Evolutionary conservation across 2,113 vertebrate genomes (phyloP).

Genomic region (Rhadina sibilatrix): DNA sequence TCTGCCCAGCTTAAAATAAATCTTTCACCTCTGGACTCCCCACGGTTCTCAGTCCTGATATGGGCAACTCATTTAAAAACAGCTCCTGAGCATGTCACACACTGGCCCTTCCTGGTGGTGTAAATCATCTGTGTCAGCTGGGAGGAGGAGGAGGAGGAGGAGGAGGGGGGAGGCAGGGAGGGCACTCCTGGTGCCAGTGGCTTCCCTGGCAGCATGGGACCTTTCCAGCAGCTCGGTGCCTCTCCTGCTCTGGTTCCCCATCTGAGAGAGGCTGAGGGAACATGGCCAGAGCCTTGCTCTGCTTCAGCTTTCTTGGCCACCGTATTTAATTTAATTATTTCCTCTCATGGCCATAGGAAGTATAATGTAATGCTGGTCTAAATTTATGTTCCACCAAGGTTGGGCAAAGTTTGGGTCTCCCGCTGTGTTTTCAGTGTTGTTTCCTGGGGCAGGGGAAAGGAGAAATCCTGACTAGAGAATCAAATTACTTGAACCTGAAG

Average conservation of each 20-base stretch:
- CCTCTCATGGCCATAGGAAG: background rate
- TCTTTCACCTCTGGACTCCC: background rate
- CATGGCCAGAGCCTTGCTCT: background rate
- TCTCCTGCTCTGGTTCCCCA: background rate
- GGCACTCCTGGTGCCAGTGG: background rate
- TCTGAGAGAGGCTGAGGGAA: background rate
- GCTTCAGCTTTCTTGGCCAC: slow-evolving; percentile 22
- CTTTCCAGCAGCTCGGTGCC: background rate
- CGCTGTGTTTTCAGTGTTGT: background rate
- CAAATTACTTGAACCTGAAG: background rate
- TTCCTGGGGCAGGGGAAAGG: background rate
- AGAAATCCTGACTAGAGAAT: background rate
- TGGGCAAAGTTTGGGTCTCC: background rate
- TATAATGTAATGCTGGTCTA: background rate
- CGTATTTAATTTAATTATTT: no score
- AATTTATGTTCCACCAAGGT: slow-evolving; percentile 10
- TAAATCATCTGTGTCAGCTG: background rate
- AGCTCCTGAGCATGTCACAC: background rate
- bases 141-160: background rate
- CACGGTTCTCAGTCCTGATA: background rate
- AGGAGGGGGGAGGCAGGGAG: background rate
- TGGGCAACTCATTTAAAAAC: background rate
- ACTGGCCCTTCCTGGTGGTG: background rate
- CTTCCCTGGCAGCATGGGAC: background rate
- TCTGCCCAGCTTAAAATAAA: background rate